phyloP scores from a whole-genome alignment of 2,888 invertebrate genomes.

The Neoaliturus tenellus region DNA sequence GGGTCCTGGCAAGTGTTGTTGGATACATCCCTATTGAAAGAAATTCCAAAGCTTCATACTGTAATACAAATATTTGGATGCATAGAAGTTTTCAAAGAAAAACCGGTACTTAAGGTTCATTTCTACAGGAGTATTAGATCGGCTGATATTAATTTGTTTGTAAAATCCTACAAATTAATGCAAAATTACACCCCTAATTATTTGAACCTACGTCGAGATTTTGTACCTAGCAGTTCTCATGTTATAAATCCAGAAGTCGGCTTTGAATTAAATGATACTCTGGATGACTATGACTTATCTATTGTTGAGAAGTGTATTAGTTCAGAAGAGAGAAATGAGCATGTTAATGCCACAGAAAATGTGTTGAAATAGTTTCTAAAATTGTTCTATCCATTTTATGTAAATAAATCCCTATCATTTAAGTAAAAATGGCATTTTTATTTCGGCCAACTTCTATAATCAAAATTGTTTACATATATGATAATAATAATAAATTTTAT shows the following conservation, averaged over 20 bases:
- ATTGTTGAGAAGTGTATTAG: neutral
- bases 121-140: neutral
- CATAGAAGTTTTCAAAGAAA: neutral
- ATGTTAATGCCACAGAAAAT: neutral
- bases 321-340: too few species aligned
- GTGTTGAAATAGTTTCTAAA: neutral
- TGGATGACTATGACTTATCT: constrained; percentile 19
- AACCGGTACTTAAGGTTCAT: neutral
- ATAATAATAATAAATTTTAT: too few species aligned
- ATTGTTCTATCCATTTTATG: neutral
- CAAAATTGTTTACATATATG: too few species aligned
- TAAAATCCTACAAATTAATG: constrained; percentile 3
- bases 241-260: neutral
- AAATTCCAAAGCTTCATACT: neutral
- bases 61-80: constrained; percentile 7
- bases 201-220: neutral
- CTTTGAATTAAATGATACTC: constrained; percentile 5
- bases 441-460: too few species aligned
- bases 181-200: neutral
- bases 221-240: neutral
- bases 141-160: neutral
- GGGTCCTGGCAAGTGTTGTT: constrained; percentile 18
- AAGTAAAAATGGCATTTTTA: too few species aligned
- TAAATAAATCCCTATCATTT: neutral
- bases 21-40: neutral